These are phyloP conservation scores for Chlamydotis undulata DNA, from an alignment of 2,113 vertebrate genomes.

Conservation along the genomic window DNA sequence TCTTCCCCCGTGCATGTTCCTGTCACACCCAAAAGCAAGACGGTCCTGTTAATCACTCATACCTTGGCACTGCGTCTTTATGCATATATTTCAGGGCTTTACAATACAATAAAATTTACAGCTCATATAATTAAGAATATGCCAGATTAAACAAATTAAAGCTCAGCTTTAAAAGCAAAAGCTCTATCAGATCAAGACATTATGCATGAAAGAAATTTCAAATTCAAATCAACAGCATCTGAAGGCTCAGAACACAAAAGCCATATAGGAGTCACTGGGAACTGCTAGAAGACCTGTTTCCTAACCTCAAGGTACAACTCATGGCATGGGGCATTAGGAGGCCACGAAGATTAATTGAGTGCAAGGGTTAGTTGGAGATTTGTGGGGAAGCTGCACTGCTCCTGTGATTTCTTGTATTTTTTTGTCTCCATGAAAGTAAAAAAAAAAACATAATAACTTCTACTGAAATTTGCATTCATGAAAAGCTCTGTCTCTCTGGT, in stretches of 20 bases:
- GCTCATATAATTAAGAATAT: slow-evolving; percentile 71
- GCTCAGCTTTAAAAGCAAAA: not conserved
- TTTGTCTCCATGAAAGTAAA: not conserved
- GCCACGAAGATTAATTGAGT: slow-evolving; percentile 54
- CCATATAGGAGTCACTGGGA: not conserved
- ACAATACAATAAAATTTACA: slow-evolving; percentile 70
- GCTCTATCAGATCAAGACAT: slow-evolving; percentile 43
- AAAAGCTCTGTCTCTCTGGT: not conserved
- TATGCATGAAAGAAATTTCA: slow-evolving; percentile 52
- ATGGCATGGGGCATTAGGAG: slow-evolving; percentile 1
- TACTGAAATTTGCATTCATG: not conserved
- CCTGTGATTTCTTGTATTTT: not conserved
- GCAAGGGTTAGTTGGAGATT: slow-evolving; percentile 67
- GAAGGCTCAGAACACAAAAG: slow-evolving; percentile 26
- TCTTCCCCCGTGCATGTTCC: not conserved
- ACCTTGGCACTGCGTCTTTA: slow-evolving; percentile 14
- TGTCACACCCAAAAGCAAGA: slow-evolving; percentile 2
- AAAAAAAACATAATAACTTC: not conserved
- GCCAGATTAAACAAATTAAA: slow-evolving; percentile 72
- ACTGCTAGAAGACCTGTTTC: not conserved
- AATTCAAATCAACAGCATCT: slow-evolving; percentile 22
- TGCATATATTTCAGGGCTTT: slow-evolving; percentile 38
- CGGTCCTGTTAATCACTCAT: not conserved
- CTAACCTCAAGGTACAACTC: slow-evolving; percentile 58
- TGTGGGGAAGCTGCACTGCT: not conserved